Evolutionary conservation across 2,888 invertebrate genomes (phyloP), one percentile per base, ranked within the genome.

Genomic region (Cheiracanthium punctorium): DNA sequence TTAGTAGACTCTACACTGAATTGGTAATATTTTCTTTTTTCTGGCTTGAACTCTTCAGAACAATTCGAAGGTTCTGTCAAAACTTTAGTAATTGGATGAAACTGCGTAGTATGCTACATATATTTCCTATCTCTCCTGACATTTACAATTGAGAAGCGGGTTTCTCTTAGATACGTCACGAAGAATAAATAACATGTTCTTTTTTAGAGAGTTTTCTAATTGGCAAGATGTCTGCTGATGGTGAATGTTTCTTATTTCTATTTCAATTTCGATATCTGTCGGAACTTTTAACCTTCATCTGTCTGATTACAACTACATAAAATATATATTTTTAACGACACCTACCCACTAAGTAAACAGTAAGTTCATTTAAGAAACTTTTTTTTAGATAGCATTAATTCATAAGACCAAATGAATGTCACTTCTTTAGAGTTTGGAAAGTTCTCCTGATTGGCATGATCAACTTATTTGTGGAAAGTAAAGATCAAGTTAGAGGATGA

Each of bases 31-130:
- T n/a, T 37, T 12, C 2, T 48, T 17, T 12, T 17, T 48, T 48
- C 17, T 10, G 10, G 17, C 14, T 2, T 48, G 14, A 64, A 41
- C 14, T 14, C 33, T 65, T 80, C 32, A n/a, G 71, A 80, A 72
- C 64, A 80, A 73, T 73, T 67, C 43, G 28, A 52, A 20, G 20
- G 12, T 14, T 32, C 64, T 43, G 80, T 73, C 72, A 48, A 80
- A 80, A 80, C 80, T 72, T 80, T 80, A 33, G 80, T 81, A 81
- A 81, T 81, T 81, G 74, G 80, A 52, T 33, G 28, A 20, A 30
- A 48, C 80, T 33, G 17, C 48, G 30, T 30, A 67, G 73, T 33
- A 14, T 28, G n/a, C 37, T 28, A 12, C 29, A 43, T 24, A 12
- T 4, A 24, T 73, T 67, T 32, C 65, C 41, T 24, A 65, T 65